Evolutionary conservation across 2,888 invertebrate species (phyloP).

Genomic region (Lasius platythorax): DNA sequence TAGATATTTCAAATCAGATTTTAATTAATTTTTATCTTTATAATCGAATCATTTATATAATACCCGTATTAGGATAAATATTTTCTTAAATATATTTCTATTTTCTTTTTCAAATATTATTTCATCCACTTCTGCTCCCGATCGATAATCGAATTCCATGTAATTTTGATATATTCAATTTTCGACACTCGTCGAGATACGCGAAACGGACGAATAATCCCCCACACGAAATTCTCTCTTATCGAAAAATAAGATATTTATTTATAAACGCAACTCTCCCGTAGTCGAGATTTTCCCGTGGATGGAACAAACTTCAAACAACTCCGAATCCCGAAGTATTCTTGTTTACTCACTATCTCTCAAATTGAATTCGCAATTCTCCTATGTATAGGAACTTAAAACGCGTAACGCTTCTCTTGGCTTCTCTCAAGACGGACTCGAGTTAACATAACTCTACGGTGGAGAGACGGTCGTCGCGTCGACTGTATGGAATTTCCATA

Average conservation of each 20-base stretch:
- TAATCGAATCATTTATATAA: background rate
- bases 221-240: background rate
- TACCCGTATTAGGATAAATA: background rate
- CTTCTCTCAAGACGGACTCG: background rate
- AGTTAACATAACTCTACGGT: background rate
- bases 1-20: background rate
- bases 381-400: background rate
- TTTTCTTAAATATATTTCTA: background rate
- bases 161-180: background rate
- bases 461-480: background rate
- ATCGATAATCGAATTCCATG: background rate
- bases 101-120: background rate
- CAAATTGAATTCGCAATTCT: slow-evolving; percentile 22
- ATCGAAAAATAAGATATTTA: slow-evolving; percentile 3
- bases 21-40: background rate
- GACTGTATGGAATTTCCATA: slow-evolving; percentile 43
- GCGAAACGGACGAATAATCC: background rate
- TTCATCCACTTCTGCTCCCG: background rate
- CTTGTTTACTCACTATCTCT: background rate
- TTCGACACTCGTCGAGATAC: background rate
- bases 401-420: background rate
- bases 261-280: background rate
- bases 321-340: background rate
- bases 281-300: background rate
- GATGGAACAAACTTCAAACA: background rate